These are phyloP conservation scores for Lacerta bilineata DNA, from an alignment of 2,797 vertebrate genomes.

Conservation along the genomic window DNA sequence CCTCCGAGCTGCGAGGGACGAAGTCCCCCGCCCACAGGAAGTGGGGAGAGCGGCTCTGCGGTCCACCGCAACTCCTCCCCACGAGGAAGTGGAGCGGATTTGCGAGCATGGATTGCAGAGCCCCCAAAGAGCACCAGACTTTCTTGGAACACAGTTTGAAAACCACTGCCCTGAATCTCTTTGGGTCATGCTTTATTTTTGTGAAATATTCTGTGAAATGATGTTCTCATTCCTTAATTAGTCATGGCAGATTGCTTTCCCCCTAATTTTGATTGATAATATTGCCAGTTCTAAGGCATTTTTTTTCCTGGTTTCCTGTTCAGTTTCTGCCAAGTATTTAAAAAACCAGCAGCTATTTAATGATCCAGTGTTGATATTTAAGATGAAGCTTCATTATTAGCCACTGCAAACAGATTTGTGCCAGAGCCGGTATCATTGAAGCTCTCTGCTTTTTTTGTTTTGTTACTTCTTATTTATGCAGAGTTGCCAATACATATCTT, in stretches of 20 bases:
- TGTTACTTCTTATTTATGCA: neutral
- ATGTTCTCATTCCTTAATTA: conserved; percentile 8
- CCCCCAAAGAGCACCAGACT: neutral
- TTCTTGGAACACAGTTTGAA: neutral
- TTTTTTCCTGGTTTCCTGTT: conserved; percentile 23
- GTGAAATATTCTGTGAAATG: neutral
- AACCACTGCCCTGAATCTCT: neutral
- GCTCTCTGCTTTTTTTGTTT: neutral
- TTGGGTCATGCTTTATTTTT: neutral
- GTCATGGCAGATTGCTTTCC: neutral
- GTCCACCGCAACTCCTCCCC: too few species aligned
- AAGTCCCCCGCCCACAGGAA: too few species aligned
- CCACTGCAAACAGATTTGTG: conserved; percentile 5
- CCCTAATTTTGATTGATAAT: conserved; percentile 10
- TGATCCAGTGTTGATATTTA: conserved; percentile 10
- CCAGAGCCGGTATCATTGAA: neutral
- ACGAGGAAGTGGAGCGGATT: too few species aligned
- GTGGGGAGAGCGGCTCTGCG: too few species aligned
- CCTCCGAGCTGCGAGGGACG: too few species aligned
- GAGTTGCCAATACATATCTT: neutral
- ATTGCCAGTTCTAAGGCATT: neutral
- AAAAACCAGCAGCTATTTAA: neutral
- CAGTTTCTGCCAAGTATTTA: neutral
- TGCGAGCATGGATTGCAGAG: neutral
- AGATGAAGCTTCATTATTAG: neutral